These are phyloP conservation scores for Rhagium mordax DNA, from an alignment of 2,888 invertebrate species.

Conservation along the genomic window DNA sequence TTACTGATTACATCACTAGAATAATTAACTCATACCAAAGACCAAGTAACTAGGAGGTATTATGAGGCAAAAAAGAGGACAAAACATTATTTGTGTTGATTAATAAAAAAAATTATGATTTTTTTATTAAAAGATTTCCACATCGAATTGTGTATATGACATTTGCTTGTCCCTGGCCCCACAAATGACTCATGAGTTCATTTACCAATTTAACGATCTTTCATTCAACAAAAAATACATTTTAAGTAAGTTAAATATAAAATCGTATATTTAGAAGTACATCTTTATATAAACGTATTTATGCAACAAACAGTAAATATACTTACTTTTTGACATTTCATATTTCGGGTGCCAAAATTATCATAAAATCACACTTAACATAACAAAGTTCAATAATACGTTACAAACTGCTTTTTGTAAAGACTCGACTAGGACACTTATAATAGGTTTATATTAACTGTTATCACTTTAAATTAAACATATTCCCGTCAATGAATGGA, in stretches of 20 bases:
- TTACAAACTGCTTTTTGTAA: neutral
- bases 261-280: conserved; percentile 13
- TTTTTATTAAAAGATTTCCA: neutral
- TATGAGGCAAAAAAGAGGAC: too few species aligned
- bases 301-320: neutral
- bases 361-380: conserved; percentile 25
- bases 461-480: conserved; percentile 12
- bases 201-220: neutral
- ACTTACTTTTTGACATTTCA: conserved; percentile 64
- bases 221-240: neutral
- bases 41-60: too few species aligned
- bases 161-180: conserved; percentile 25
- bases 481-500: neutral
- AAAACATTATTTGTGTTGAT: too few species aligned
- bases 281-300: conserved; percentile 13
- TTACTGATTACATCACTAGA: too few species aligned
- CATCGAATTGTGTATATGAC: neutral
- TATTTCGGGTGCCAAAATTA: conserved; percentile 50
- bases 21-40: too few species aligned
- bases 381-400: conserved; percentile 5
- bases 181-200: conserved; percentile 23
- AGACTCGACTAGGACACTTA: conserved; percentile 5
- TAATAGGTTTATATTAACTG: conserved; percentile 1
- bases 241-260: neutral
- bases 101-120: too few species aligned